Percentiles rank a stretch among this genome's conserved stretches.
phyloP scores from a whole-genome alignment of 2,113 vertebrate species.

The Phalacrocorax pelagicus region DNA sequence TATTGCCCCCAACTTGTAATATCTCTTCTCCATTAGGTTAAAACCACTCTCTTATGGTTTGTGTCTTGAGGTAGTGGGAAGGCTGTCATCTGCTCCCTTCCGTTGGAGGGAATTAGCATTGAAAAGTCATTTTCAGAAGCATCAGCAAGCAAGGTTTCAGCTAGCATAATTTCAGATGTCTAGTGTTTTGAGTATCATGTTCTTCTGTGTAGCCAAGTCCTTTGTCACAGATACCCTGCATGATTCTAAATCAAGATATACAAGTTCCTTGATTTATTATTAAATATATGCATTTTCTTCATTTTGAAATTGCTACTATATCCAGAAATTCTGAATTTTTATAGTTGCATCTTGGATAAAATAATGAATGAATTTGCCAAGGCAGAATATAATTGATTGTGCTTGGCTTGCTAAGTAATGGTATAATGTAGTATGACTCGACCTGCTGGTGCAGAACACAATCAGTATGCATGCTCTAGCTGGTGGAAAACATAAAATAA shows the following conservation, averaged over 20 bases:
- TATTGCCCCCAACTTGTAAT: neutral
- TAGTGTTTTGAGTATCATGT: neutral
- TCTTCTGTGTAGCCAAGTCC: neutral
- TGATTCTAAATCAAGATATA: neutral
- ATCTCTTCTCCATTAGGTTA: neutral
- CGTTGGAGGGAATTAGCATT: neutral
- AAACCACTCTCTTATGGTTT: neutral
- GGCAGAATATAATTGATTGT: slow-evolving; percentile 5
- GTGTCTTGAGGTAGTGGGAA: neutral
- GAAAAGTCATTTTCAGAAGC: neutral
- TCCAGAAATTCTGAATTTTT: neutral
- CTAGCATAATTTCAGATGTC: neutral
- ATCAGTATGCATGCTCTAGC: neutral
- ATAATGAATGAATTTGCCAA: slow-evolving; percentile 2
- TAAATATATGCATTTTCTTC: neutral
- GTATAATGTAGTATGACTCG: neutral
- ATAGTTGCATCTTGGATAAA: slow-evolving; percentile 13
- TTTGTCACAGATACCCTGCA: neutral
- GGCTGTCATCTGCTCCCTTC: neutral
- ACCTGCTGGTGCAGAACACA: neutral
- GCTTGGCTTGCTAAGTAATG: slow-evolving; percentile 13
- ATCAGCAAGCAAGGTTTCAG: neutral
- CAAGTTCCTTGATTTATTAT: neutral
- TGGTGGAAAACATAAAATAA: slow-evolving; percentile 32
- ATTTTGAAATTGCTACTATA: neutral